Conservation (phyloP, 1,140 invertebrate species). For the Choristoneura fumiferana region DNA sequence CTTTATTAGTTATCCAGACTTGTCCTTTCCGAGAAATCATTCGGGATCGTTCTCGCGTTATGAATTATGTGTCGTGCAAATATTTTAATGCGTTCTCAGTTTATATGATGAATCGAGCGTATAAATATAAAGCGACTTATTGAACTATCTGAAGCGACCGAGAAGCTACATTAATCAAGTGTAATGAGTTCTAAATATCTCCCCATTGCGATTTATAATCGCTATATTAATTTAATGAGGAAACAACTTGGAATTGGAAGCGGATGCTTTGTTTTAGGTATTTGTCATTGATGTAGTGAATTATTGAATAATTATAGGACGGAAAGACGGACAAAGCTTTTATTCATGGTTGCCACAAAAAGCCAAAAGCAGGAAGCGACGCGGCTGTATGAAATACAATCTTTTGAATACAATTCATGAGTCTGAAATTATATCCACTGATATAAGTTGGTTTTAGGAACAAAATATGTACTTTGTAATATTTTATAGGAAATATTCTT, state of each 20-base stretch:
- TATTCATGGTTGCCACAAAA: background rate
- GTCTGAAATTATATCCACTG: no score
- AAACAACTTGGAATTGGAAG: background rate
- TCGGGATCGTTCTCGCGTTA: background rate
- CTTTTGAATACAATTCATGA: no score
- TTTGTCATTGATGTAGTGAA: background rate
- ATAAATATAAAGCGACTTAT: background rate
- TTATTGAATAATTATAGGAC: background rate
- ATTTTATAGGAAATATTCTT: no score
- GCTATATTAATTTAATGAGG: constrained; percentile 7
- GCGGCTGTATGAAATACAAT: no score
- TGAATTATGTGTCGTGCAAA: constrained; percentile 18
- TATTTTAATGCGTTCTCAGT: constrained; percentile 14
- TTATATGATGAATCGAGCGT: constrained; percentile 3
- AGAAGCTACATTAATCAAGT: constrained; percentile 1
- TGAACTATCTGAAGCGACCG: background rate
- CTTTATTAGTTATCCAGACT: constrained; percentile 12
- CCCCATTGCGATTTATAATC: constrained; percentile 13
- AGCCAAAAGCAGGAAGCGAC: no score
- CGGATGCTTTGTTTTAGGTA: constrained; percentile 4
- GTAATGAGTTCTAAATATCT: constrained; percentile 17
- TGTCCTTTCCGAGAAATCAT: constrained; percentile 10
- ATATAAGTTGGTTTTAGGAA: no score
- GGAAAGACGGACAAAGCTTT: background rate
- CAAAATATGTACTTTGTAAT: no score